These are phyloP conservation scores for Dryobota labecula DNA, from an alignment of 2,888 invertebrate species.

Conservation along the genomic window DNA sequence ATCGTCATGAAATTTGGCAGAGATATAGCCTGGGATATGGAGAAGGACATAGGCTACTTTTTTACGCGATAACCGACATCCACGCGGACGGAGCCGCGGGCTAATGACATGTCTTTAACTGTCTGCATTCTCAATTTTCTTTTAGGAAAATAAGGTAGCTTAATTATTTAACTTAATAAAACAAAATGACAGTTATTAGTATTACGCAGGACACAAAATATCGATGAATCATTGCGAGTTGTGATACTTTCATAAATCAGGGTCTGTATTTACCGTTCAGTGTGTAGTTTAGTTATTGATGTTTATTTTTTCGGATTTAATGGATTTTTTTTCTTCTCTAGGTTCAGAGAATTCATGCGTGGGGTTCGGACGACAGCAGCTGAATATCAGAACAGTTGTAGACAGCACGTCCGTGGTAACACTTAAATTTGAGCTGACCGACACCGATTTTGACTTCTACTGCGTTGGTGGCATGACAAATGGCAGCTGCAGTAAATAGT, in stretches of 20 bases:
- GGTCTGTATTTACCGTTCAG: not conserved
- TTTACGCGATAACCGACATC: no score
- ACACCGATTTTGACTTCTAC: no score
- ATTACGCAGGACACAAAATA: not conserved
- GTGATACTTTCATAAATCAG: not conserved
- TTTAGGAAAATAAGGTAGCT: not conserved
- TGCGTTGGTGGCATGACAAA: no score
- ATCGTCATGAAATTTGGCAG: no score
- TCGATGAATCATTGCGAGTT: slow-evolving; percentile 1
- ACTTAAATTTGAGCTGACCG: not conserved
- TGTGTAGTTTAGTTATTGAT: not conserved
- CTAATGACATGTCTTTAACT: no score
- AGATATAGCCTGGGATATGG: no score
- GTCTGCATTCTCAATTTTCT: not conserved
- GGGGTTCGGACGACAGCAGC: not conserved
- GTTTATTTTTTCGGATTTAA: not conserved
- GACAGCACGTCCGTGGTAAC: not conserved
- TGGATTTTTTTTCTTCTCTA: not conserved
- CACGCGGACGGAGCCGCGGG: no score
- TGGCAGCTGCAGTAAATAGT: no score
- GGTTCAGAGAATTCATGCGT: not conserved
- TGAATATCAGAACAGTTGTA: not conserved
- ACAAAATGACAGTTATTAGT: slow-evolving; percentile 13
- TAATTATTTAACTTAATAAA: not conserved
- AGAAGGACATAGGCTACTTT: no score